Evolutionary conservation across 2,888 invertebrate genomes (phyloP).

Genomic region (Hyles lineata): DNA sequence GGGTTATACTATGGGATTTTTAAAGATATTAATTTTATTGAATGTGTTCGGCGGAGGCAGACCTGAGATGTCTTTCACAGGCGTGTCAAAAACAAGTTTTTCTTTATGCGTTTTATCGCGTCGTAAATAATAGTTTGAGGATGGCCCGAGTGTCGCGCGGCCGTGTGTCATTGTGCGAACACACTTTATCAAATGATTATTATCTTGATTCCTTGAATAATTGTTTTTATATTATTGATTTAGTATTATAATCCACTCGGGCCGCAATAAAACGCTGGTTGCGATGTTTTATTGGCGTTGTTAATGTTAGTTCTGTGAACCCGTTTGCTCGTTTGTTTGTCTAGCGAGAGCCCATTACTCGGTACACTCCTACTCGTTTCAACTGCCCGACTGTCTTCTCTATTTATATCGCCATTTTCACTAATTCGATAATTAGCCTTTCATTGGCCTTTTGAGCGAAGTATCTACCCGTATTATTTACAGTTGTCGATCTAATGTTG

Average conservation of each 20-base stretch:
- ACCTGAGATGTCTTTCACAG: conserved; percentile 18
- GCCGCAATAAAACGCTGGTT: conserved; percentile 43
- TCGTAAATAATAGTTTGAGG: conserved; percentile 49
- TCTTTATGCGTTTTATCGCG: conserved; percentile 45
- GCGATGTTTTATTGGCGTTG: conserved; percentile 46
- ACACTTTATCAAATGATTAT: conserved; percentile 38
- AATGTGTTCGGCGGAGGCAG: neutral
- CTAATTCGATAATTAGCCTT: conserved; percentile 4
- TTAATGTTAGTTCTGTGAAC: conserved; percentile 36
- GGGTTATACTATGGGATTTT: conserved; percentile 13
- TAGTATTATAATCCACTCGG: conserved; percentile 46
- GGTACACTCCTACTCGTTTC: conserved; percentile 4
- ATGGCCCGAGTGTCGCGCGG: neutral
- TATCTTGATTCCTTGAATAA: conserved; percentile 45
- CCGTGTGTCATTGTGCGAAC: conserved; percentile 17
- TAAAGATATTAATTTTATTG: conserved; percentile 21
- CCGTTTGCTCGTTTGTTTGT: conserved; percentile 22
- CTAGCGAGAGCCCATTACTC: conserved; percentile 7
- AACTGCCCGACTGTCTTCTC: neutral
- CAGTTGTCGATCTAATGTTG: neutral
- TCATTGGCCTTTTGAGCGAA: neutral
- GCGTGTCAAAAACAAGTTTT: conserved; percentile 20
- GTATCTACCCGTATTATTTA: neutral
- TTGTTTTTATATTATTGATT: conserved; percentile 48
- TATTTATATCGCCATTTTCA: neutral